Conservation (phyloP, 2,113 vertebrate species). For the Larimichthys polyactis region DNA sequence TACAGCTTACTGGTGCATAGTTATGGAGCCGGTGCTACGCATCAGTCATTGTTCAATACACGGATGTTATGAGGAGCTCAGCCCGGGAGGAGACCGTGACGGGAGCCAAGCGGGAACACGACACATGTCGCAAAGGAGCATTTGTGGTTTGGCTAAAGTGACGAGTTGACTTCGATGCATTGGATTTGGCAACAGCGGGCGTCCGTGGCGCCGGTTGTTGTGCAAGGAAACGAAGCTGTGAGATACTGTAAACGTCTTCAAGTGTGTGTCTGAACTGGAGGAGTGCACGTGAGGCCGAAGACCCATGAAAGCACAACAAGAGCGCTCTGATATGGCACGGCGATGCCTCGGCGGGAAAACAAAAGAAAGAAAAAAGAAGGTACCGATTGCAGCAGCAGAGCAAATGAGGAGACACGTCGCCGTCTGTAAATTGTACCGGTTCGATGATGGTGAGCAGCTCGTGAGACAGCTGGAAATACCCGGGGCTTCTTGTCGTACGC, state of each 20-base stretch:
- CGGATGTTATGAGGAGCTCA: not conserved
- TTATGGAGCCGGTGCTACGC: not conserved
- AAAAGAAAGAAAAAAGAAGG: not conserved
- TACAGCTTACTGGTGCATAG: slow-evolving; percentile 18
- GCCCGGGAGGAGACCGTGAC: not conserved
- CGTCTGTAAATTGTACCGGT: not conserved
- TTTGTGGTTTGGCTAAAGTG: slow-evolving; percentile 30
- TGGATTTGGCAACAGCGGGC: not conserved
- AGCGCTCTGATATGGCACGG: not conserved
- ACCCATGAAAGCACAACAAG: not conserved
- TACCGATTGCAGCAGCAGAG: not conserved
- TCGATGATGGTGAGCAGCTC: not conserved
- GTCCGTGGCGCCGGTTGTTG: not conserved
- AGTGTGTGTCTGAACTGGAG: not conserved
- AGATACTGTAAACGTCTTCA: slow-evolving; percentile 20
- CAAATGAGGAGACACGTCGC: too few relatives aligned
- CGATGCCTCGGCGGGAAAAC: not conserved
- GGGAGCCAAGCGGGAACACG: not conserved
- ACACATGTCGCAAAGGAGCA: not conserved
- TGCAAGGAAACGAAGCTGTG: not conserved
- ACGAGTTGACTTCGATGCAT: slow-evolving; percentile 1
- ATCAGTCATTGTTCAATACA: not conserved
- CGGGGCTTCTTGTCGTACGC: not conserved
- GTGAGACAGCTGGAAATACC: not conserved
- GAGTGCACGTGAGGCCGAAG: not conserved